Base-by-base conservation (phyloP, 2,797 vertebrate genomes). In the Poeciliopsis paucimaculata region DNA sequence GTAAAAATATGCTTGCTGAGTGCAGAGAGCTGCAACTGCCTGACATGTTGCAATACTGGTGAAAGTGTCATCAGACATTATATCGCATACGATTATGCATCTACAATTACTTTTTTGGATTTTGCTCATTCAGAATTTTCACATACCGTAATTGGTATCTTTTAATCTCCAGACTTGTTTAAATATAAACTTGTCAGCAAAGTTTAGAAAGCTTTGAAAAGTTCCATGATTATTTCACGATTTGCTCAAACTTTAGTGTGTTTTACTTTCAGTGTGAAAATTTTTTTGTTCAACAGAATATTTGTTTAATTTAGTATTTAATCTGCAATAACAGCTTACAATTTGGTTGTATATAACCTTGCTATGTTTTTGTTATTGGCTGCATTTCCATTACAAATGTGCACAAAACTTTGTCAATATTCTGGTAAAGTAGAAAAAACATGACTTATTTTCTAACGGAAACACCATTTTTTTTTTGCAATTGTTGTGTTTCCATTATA, bases 1-100 rank as follows among this genome's bases (percentile, higher is more conserved):
- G 43, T 45, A 66, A 47, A 26, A 15, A 68, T 36, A 16, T 39
- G 77, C 31, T 57, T n/a, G 23, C 51, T 87, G 57, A 81, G 76
- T 34, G 5, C 36, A 2, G 62, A 16, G 23, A 31, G 28, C 45
- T 78, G 76, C 20, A 36, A 47, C 76, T 73, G 57, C 76, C 16
- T 68, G 53, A 82, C 70, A 76, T 41, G 60, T 62, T 18, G 73
- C 76, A 81, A 77, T 55, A 53, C 2, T 20, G 13, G 11, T 43
- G 6, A 73, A 46, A 76, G 28, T 74, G 76, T 79, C 77, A 78
- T 72, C 43, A 72, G 46, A 18, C 39, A 20, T 51, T n/a, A 1
- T 66, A 13, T 10, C 0, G 11, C 20, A 26, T 0, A 12, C 1
- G 11, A 23, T 39, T 5, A 28, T 43, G 26, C 26, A 45, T 45